Evolutionary conservation across 2,888 invertebrate genomes (phyloP), one percentile per base, ranked within the genome.

Genomic region (Epinotia ramella): DNA sequence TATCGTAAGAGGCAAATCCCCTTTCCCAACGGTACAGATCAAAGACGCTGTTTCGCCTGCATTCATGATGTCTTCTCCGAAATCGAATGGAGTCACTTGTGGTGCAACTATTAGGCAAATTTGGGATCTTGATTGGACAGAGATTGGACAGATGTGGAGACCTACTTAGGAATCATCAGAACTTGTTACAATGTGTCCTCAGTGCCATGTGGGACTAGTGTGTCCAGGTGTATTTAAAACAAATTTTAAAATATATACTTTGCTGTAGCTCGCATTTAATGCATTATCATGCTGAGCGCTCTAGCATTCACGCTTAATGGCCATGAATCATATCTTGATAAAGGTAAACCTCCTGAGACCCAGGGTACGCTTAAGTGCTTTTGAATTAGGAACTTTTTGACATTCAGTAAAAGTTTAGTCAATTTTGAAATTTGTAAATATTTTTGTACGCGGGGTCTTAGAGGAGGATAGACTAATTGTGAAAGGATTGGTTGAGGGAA

Each of bases 81-180:
- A 97, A 86, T 96, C 95, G 86, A 97, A 97, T 68, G 96, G 96
- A 76, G 96, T 96, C 82, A 98, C 97, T 95, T 97, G 97, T 78
- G 97, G 97, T 83, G 96, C 95, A 89, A 97, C 97, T 97, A 91
- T n/a, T n/a, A 69, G 77, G 71, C 68, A 60, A 64, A 73, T 67
- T 76, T 28, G 20, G 76, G 67, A 75, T 77, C 57, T 69, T 69
- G 67, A 66, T 59, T 64, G 59, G 53, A 11, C 12, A 56, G 62
- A 44, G n/a, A n/a, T n/a, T n/a, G n/a, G 13, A 6, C 2, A 3
- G 33, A 33, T 63, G 33, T 49, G 20, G 40, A 28, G n/a, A 53
- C 7, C 53, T 53, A 53, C 53, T 53, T n/a, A 53, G n/a, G n/a
- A 53, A n/a, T n/a, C n/a, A 53, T 4, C 53, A 12, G 16, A 0